Percentiles rank a stretch among this genome's conserved stretches.
phyloP scores from a whole-genome alignment of 2,113 vertebrate genomes.

The Chelonoidis abingdonii region DNA sequence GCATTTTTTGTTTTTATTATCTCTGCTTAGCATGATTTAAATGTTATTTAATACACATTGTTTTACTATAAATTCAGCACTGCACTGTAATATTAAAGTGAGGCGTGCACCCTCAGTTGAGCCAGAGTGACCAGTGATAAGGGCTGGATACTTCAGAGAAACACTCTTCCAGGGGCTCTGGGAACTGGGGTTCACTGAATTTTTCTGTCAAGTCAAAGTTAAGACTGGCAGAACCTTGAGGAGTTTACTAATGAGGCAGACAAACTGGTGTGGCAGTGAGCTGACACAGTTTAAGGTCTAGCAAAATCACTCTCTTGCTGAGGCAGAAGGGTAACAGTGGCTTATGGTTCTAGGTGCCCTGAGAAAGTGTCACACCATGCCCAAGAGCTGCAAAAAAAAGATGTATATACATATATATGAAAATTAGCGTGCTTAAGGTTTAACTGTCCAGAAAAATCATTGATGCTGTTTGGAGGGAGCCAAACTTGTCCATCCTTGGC shows the following conservation, averaged over 20 bases:
- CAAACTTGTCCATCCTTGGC: not conserved
- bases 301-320: too few species aligned
- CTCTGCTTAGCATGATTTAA: not conserved
- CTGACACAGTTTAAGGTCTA: too few species aligned
- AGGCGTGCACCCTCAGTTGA: not conserved
- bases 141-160: not conserved
- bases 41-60: not conserved
- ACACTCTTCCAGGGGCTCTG: not conserved
- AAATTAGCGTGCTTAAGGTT: not conserved
- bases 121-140: not conserved
- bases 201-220: not conserved
- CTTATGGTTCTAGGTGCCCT: too few species aligned
- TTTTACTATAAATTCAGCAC: not conserved
- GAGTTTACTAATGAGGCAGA: not conserved
- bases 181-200: not conserved
- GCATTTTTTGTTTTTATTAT: not conserved
- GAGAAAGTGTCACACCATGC: not conserved
- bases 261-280: not conserved
- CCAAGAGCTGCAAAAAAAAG: not conserved
- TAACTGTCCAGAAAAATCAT: slow-evolving; percentile 22
- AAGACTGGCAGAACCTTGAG: not conserved
- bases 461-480: not conserved
- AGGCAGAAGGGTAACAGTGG: too few species aligned
- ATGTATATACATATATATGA: not conserved
- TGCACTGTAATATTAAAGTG: not conserved